Percentiles rank a stretch among this genome's conserved stretches.
Conservation (phyloP, 2,888 invertebrate genomes). For the Perithous albicinctus region DNA sequence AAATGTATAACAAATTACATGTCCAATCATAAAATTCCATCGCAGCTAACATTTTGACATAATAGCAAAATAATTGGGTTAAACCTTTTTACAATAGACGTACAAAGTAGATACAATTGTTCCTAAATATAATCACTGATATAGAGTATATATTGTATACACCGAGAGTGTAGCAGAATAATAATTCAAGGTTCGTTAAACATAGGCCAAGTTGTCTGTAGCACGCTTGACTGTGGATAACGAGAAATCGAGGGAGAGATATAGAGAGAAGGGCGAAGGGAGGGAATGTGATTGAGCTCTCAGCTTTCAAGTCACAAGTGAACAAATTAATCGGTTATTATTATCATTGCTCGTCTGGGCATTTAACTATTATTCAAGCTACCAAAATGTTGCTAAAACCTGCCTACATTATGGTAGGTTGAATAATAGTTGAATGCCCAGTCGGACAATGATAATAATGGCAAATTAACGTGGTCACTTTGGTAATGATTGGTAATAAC, state of each 20-base stretch:
- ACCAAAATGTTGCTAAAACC: too few relatives aligned
- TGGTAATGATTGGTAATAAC: too few relatives aligned
- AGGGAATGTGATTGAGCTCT: slow-evolving; percentile 4
- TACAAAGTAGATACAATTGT: slow-evolving; percentile 19
- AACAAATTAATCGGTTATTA: slow-evolving; percentile 55
- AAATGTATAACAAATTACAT: too few relatives aligned
- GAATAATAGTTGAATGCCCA: too few relatives aligned
- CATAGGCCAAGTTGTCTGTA: slow-evolving; percentile 5
- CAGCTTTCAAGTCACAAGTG: slow-evolving; percentile 48
- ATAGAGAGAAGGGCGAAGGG: not conserved
- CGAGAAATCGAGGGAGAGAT: slow-evolving; percentile 6
- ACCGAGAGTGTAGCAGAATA: slow-evolving; percentile 4
- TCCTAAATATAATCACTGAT: slow-evolving; percentile 28
- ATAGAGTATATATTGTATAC: not conserved
- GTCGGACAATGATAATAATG: too few relatives aligned
- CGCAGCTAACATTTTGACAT: not conserved
- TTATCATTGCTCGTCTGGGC: slow-evolving; percentile 40
- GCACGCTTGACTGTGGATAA: slow-evolving; percentile 52
- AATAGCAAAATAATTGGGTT: not conserved
- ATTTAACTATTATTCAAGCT: too few relatives aligned
- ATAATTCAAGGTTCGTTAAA: slow-evolving; percentile 46
- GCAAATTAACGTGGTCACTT: too few relatives aligned
- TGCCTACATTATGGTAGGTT: too few relatives aligned
- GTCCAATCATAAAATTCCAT: not conserved
- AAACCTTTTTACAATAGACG: not conserved